Percentiles rank a stretch among this genome's conserved stretches.
These are phyloP conservation scores for Sinhomidia bicolor DNA, from an alignment of 2,888 invertebrate genomes.

Conservation along the genomic window DNA sequence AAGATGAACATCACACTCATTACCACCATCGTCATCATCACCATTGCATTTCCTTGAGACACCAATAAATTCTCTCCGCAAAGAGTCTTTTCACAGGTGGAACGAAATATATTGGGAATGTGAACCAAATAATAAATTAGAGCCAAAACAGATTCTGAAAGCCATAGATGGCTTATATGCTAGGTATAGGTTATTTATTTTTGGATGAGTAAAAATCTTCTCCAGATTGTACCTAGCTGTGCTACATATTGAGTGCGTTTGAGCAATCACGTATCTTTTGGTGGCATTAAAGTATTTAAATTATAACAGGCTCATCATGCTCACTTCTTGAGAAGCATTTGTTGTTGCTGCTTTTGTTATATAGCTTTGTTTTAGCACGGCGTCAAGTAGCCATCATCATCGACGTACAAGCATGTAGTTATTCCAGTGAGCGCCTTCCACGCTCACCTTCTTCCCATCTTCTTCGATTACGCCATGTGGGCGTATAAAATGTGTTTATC, in stretches of 20 bases:
- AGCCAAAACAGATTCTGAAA: slow-evolving; percentile 31
- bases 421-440: neutral
- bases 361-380: neutral
- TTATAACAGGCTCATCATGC: slow-evolving; percentile 46
- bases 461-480: slow-evolving; percentile 56
- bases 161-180: neutral
- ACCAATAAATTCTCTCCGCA: slow-evolving; percentile 66
- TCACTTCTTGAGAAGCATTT: neutral
- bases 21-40: slow-evolving; percentile 58
- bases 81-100: slow-evolving; percentile 59
- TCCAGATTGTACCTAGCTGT: neutral
- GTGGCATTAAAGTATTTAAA: slow-evolving; percentile 21
- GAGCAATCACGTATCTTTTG: neutral
- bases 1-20: slow-evolving; percentile 67
- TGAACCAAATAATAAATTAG: slow-evolving; percentile 50
- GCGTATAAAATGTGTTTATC: slow-evolving; percentile 67
- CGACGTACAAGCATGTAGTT: neutral
- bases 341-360: neutral
- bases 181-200: no score
- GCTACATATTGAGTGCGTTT: neutral
- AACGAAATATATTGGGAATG: slow-evolving; percentile 2
- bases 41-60: slow-evolving; percentile 61
- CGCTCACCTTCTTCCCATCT: slow-evolving; percentile 38
- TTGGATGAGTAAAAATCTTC: neutral
- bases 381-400: neutral